Evolutionary conservation across 2,888 invertebrate species (phyloP), one percentile per base, ranked within the genome.

Genomic region (Pristionchus japonicus): DNA sequence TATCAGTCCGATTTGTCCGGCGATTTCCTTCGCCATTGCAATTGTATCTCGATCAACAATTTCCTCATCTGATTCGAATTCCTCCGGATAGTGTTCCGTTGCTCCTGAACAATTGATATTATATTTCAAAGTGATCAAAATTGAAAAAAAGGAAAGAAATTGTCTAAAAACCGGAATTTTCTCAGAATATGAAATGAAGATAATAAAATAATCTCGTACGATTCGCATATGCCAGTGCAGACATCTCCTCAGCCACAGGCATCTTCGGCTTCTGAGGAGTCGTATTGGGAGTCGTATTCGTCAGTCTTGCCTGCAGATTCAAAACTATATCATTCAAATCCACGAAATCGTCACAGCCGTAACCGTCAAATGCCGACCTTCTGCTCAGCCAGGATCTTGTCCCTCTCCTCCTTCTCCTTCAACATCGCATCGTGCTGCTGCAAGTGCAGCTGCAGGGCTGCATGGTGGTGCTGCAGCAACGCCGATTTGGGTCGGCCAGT

Each of bases 401-500:
- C n/a, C n/a, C n/a, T n/a, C 47, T 40, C 23, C 17, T 74, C 31
- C 40, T 23, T 23, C n/a, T 74, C 37, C 74, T 57, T 57, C n/a
- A 57, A 9, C 57, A 57, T 23, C 57, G 23, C 23, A 57, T 57
- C 57, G 57, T 74, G 37, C 40, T 74, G 40, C n/a, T 43, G 47
- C 43, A 43, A 40, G 6, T 43, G 43, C 47, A 43, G 77, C 34
- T 77, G 77, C 15, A 43, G n/a, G 3, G 23, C n/a, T 13, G 77
- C 77, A n/a, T 77, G 77, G 20, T 77, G 77, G 23, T 77, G 77
- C 77, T 77, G 77, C n/a, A 77, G 43, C 13, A 77, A 20, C n/a
- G 43, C 77, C 9, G 77, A 77, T 27, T 77, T 77, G 47, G 77
- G 77, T 77, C 77, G 77, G 47, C n/a, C 43, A 1, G n/a, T 15